Conservation (phyloP, 2,113 vertebrate genomes). For the Peromyscus leucopus region DNA sequence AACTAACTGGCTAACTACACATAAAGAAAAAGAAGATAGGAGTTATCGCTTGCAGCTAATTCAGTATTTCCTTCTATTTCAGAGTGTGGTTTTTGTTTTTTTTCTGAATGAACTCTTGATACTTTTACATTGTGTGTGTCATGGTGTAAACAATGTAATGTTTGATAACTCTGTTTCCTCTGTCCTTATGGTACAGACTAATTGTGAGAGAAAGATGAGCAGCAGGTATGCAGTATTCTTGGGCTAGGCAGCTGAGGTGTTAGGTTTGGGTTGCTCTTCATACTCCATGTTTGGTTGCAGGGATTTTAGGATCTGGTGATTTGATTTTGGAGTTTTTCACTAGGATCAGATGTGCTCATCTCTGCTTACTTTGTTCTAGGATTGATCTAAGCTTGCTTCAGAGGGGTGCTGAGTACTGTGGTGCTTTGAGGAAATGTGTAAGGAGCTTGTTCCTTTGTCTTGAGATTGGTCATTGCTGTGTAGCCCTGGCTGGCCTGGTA, state of each 20-base stretch:
- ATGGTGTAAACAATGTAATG: not conserved
- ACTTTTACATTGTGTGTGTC: not conserved
- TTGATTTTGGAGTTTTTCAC: constrained; percentile 49
- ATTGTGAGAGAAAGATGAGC: not conserved
- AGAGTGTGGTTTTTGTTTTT: constrained; percentile 5
- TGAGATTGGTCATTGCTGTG: not conserved
- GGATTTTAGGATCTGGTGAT: not conserved
- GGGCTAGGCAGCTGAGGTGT: constrained; percentile 18
- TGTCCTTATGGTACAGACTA: constrained; percentile 31
- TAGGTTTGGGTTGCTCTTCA: constrained; percentile 22
- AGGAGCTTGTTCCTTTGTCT: not conserved
- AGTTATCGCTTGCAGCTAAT: constrained; percentile 43
- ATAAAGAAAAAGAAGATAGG: not conserved
- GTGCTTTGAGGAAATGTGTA: not conserved
- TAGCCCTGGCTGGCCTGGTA: not conserved
- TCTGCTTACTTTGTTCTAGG: not conserved
- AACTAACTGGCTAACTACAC: not conserved
- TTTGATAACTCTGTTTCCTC: constrained; percentile 35
- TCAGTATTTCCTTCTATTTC: constrained; percentile 34
- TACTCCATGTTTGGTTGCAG: not conserved
- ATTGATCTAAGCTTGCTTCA: constrained; percentile 25
- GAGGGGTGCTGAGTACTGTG: not conserved
- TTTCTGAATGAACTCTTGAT: constrained; percentile 6
- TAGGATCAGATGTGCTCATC: not conserved
- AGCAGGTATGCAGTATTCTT: not conserved